Evolutionary conservation across 2,113 vertebrate species (phyloP).

Genomic region (Prunella fulvescens): DNA sequence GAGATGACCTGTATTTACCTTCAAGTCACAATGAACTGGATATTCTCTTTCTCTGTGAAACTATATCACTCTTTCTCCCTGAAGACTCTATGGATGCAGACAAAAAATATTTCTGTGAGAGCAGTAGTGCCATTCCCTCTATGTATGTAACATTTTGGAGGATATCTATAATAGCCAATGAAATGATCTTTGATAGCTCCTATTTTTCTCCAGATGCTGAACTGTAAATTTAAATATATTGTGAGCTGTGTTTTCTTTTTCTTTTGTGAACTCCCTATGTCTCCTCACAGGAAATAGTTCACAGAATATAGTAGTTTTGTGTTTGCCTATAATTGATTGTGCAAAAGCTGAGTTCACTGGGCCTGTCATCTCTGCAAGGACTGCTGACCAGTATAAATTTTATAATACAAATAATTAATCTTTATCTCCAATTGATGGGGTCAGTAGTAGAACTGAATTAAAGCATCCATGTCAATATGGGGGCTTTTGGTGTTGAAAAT

Average conservation of each 20-base stretch:
- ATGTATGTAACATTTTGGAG: neutral
- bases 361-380: neutral
- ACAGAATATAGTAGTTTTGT: neutral
- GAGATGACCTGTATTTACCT: slow-evolving; percentile 33
- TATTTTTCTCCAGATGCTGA: neutral
- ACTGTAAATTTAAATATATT: neutral
- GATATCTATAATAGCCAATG: neutral
- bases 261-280: neutral
- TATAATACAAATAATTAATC: neutral
- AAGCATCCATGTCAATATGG: neutral
- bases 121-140: neutral
- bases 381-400: neutral
- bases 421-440: neutral
- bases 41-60: neutral
- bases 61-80: neutral
- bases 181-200: neutral
- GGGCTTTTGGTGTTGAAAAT: neutral
- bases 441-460: neutral
- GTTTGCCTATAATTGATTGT: neutral
- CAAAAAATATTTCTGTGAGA: neutral
- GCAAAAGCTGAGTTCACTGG: neutral
- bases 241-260: neutral
- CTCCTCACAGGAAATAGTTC: neutral
- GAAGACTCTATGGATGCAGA: neutral
- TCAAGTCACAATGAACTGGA: neutral